Conservation (phyloP, 2,797 vertebrate species). For the Lacerta agilis region DNA sequence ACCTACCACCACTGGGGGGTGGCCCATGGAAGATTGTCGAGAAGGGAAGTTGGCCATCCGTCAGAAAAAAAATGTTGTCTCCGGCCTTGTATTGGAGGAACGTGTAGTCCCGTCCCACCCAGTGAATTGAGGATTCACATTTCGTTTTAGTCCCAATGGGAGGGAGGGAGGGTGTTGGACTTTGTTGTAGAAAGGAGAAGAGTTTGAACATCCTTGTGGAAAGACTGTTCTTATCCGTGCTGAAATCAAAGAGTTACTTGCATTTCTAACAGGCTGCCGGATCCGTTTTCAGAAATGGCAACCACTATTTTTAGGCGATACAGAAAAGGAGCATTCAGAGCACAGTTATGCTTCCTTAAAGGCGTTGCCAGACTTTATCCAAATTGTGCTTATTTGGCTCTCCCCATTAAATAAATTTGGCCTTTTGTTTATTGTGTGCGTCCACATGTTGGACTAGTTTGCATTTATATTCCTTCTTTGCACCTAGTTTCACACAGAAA, state of each 20-base stretch:
- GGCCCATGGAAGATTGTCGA: too few relatives aligned
- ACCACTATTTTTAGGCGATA: background rate
- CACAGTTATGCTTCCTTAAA: fast-evolving
- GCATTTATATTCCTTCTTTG: background rate
- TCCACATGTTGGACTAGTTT: too few relatives aligned
- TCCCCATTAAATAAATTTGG: fast-evolving
- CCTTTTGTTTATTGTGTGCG: too few relatives aligned
- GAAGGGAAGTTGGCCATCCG: too few relatives aligned
- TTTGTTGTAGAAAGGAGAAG: background rate
- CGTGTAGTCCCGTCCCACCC: too few relatives aligned
- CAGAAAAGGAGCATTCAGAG: background rate
- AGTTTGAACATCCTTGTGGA: fast-evolving
- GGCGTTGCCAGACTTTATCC: background rate
- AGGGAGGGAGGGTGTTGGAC: background rate
- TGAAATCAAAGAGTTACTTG: slow-evolving; percentile 15
- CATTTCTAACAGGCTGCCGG: background rate
- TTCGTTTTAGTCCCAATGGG: fast-evolving
- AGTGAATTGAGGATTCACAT: fast-evolving
- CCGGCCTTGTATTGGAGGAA: too few relatives aligned
- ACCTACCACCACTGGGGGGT: too few relatives aligned
- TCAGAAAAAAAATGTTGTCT: too few relatives aligned
- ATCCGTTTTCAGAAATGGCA: background rate
- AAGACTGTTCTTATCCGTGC: background rate
- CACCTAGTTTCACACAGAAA: too few relatives aligned
- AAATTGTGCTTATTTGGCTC: fast-evolving